These are phyloP conservation scores for Sebastes umbrosus DNA, from an alignment of 2,797 vertebrate species.

Conservation along the genomic window DNA sequence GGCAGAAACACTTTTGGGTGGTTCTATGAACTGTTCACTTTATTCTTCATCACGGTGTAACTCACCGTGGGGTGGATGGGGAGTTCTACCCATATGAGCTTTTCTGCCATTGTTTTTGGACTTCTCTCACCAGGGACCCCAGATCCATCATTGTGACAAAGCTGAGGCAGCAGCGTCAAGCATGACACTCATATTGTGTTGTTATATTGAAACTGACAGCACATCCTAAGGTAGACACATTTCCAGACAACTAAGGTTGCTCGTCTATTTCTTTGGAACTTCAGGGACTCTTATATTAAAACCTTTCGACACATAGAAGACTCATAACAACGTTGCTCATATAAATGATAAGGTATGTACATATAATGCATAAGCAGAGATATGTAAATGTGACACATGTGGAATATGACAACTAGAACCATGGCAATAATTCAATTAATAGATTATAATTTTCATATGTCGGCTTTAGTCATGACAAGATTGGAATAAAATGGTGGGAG, in stretches of 20 bases:
- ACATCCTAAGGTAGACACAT: background rate
- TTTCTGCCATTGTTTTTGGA: background rate
- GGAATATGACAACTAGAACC: no score
- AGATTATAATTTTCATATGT: background rate
- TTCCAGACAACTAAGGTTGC: background rate
- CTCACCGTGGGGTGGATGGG: background rate
- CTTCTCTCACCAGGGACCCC: background rate
- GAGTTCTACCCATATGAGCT: background rate
- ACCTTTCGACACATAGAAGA: background rate
- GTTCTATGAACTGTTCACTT: background rate
- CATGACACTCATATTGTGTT: background rate
- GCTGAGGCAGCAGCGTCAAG: background rate
- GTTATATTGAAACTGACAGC: background rate
- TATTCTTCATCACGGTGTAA: background rate
- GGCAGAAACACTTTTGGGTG: background rate
- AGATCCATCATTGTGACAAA: constrained; percentile 3
- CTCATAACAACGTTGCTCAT: background rate
- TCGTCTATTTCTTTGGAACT: background rate
- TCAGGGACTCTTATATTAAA: background rate
- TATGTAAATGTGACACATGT: background rate
- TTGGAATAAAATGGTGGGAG: background rate
- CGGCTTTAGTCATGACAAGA: background rate
- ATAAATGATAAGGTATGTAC: background rate
- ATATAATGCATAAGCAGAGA: background rate
- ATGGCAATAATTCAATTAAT: background rate